phyloP scores from a whole-genome alignment of 2,113 vertebrate species.

The Syngnathus scovelli region DNA sequence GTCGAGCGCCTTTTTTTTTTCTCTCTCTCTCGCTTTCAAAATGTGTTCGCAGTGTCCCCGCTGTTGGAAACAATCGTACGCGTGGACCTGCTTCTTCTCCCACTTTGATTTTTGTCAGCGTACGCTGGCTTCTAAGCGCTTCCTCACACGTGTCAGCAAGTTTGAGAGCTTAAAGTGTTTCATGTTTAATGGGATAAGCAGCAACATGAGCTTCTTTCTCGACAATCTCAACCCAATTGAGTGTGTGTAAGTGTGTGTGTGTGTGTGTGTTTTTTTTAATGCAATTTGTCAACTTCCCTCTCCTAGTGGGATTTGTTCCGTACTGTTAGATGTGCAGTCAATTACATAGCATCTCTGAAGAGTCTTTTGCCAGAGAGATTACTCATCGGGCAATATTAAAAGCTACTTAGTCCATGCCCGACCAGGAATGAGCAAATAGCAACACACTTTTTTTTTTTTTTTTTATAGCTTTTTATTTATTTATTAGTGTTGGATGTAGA shows the following conservation, averaged over 20 bases:
- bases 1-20: slow-evolving; percentile 14
- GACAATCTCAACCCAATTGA: slow-evolving; percentile 78
- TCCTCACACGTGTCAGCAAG: slow-evolving; percentile 65
- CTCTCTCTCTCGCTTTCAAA: neutral
- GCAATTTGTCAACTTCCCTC: slow-evolving; percentile 77
- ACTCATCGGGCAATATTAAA: slow-evolving; percentile 73
- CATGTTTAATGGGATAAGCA: slow-evolving; percentile 79
- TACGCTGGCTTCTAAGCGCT: slow-evolving; percentile 42
- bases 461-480: slow-evolving; percentile 16
- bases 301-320: slow-evolving; percentile 80
- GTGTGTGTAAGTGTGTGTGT: neutral
- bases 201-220: slow-evolving; percentile 75
- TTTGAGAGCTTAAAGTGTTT: slow-evolving; percentile 78
- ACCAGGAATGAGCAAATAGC: slow-evolving; percentile 48
- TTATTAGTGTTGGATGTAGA: slow-evolving; percentile 22
- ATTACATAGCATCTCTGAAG: slow-evolving; percentile 78
- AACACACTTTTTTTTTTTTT: slow-evolving; percentile 17
- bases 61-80: neutral
- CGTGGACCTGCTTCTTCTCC: neutral
- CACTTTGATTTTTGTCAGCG: slow-evolving; percentile 45
- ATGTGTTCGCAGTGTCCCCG: neutral
- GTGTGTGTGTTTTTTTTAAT: slow-evolving; percentile 73
- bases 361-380: slow-evolving; percentile 74
- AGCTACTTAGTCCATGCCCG: slow-evolving; percentile 75
- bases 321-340: slow-evolving; percentile 81